Conservation (phyloP, 2,113 vertebrate species). For the Scomber colias region DNA sequence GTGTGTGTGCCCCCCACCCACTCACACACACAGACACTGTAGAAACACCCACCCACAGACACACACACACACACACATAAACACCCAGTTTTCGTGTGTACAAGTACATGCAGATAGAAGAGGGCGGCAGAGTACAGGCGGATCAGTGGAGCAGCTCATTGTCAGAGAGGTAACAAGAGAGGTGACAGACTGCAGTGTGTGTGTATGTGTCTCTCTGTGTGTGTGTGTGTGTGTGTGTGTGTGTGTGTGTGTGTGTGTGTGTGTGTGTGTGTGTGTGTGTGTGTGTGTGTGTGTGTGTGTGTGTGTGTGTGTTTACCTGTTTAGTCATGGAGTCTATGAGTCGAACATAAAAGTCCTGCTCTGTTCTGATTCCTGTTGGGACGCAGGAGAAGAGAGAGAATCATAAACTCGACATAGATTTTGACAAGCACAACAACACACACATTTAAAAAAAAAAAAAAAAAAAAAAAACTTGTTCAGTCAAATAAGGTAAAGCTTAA, state of each 20-base stretch:
- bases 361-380: slow-evolving; percentile 80
- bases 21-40: slow-evolving; percentile 45
- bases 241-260: slow-evolving; percentile 15
- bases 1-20: slow-evolving; percentile 51
- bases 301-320: slow-evolving; percentile 70
- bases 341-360: slow-evolving; percentile 82
- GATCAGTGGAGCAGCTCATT: slow-evolving; percentile 73
- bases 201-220: slow-evolving; percentile 4
- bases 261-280: slow-evolving; percentile 1
- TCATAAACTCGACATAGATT: slow-evolving; percentile 9
- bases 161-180: slow-evolving; percentile 71
- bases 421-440: not conserved
- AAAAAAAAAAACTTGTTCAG: not conserved
- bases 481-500: not conserved
- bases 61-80: slow-evolving; percentile 31
- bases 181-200: slow-evolving; percentile 58
- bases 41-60: slow-evolving; percentile 56
- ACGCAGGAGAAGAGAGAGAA: slow-evolving; percentile 36
- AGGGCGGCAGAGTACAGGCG: slow-evolving; percentile 58
- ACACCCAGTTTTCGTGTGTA: slow-evolving; percentile 54
- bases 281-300: slow-evolving; percentile 1
- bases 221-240: not conserved
- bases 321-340: slow-evolving; percentile 84
- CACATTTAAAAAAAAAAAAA: not conserved
- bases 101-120: slow-evolving; percentile 81